Percentiles rank a stretch among this genome's conserved stretches.
These are phyloP conservation scores for Henicopernis longicauda DNA, from an alignment of 2,113 vertebrate genomes.

Conservation along the genomic window DNA sequence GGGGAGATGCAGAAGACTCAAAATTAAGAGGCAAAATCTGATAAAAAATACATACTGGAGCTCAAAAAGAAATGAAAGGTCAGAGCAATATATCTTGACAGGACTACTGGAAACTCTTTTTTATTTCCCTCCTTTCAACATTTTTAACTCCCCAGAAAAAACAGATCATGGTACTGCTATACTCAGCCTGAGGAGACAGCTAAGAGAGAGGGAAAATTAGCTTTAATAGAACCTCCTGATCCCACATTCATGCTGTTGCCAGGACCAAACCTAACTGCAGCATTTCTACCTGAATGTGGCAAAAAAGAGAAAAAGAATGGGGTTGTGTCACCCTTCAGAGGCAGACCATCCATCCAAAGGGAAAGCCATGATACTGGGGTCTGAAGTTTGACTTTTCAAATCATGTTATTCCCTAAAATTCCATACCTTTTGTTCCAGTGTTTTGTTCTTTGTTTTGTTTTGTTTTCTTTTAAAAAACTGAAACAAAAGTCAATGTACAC, in stretches of 20 bases:
- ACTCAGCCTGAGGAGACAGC: not conserved
- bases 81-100: not conserved
- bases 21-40: slow-evolving; percentile 12
- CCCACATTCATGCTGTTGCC: not conserved
- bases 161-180: too few relatives aligned
- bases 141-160: not conserved
- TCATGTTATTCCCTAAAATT: not conserved
- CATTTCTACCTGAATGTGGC: not conserved
- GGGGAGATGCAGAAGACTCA: not conserved
- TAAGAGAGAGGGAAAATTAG: not conserved
- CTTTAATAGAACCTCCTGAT: not conserved
- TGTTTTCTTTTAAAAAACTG: not conserved
- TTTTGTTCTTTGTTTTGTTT: not conserved
- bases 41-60: not conserved
- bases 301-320: not conserved
- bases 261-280: not conserved
- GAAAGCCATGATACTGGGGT: not conserved
- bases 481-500: not conserved
- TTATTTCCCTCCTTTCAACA: not conserved
- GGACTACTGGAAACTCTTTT: not conserved
- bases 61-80: not conserved
- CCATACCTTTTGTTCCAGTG: not conserved
- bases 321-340: not conserved
- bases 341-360: not conserved
- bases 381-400: not conserved